phyloP scores from a whole-genome alignment of 2,113 vertebrate genomes.

The Daboia siamensis region DNA sequence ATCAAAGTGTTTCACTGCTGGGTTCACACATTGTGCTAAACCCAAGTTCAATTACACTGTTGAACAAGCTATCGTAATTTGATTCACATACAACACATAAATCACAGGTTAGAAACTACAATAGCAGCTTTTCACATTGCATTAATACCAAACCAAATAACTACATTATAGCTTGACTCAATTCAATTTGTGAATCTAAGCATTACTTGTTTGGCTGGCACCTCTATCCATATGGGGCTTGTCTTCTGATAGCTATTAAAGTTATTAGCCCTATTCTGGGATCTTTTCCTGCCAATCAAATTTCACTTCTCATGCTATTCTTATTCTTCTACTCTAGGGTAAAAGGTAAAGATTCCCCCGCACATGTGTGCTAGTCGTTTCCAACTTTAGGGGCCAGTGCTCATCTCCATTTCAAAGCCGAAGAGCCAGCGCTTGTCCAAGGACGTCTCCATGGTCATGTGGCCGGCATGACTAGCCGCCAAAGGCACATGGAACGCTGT shows the following conservation, averaged over 20 bases:
- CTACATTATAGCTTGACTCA: background rate
- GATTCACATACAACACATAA: background rate
- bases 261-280: background rate
- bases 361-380: no score
- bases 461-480: no score
- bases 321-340: background rate
- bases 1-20: background rate
- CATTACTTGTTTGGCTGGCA: background rate
- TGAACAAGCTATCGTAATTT: background rate
- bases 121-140: background rate
- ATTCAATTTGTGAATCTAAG: background rate
- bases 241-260: background rate
- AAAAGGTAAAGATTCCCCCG: no score
- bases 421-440: no score
- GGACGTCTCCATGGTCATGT: no score
- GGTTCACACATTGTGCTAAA: background rate
- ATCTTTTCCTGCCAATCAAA: background rate
- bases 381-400: no score
- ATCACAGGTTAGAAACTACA: background rate
- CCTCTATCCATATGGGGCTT: background rate
- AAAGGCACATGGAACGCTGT: no score
- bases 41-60: background rate
- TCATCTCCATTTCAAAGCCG: no score
- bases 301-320: background rate
- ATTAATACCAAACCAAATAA: background rate